A percentile compares a stretch with the other conserved stretches of the same genome.
Conservation (phyloP, 2,888 invertebrate species). For the Lampropteryx suffumata region DNA sequence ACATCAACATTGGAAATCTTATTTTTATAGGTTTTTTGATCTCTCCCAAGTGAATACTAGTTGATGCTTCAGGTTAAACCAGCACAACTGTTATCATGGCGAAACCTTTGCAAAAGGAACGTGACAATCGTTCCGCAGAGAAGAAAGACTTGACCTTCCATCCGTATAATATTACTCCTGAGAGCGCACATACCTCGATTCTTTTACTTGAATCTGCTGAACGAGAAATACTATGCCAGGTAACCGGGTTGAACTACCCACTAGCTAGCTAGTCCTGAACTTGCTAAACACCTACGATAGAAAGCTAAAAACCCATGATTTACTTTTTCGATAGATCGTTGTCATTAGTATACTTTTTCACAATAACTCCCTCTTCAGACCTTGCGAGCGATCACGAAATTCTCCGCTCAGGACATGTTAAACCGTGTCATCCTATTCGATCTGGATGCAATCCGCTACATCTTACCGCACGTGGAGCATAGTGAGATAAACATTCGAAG, state of each 20-base stretch:
- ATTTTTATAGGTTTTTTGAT: not conserved
- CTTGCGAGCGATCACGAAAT: conserved; percentile 72
- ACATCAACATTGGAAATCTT: not conserved
- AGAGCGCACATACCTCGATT: conserved; percentile 73
- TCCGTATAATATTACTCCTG: conserved; percentile 67
- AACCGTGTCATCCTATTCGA: conserved; percentile 62
- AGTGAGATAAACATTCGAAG: conserved; percentile 67
- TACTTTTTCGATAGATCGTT: too few species aligned
- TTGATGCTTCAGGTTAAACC: not conserved
- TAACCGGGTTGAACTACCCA: conserved; percentile 28
- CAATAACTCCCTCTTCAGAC: conserved; percentile 48
- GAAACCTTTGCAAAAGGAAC: conserved; percentile 69
- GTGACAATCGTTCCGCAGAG: conserved; percentile 72
- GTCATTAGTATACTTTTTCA: too few species aligned
- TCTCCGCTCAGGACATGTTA: conserved; percentile 64
- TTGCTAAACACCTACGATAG: too few species aligned
- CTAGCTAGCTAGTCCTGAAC: not conserved
- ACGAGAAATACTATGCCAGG: conserved; percentile 74
- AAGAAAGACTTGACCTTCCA: conserved; percentile 72
- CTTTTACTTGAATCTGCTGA: conserved; percentile 67
- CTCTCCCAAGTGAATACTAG: too few species aligned
- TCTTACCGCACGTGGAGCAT: conserved; percentile 66
- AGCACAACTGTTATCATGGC: conserved; percentile 41
- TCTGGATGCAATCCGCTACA: conserved; percentile 59
- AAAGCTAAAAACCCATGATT: too few species aligned